Conservation (phyloP, 2,113 vertebrate genomes). For the Heterotis niloticus region DNA sequence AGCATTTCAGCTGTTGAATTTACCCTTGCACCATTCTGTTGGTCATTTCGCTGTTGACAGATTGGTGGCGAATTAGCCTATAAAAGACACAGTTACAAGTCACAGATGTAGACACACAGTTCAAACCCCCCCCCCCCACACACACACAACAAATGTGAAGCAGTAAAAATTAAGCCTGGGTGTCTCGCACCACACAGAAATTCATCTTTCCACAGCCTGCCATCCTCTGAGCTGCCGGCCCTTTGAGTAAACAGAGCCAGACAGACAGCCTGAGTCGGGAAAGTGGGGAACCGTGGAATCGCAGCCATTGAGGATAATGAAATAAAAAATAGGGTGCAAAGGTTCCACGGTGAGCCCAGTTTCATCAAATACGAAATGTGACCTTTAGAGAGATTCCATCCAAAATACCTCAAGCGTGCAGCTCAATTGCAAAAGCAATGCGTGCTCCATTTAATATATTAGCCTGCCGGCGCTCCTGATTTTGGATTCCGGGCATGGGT, state of each 20-base stretch:
- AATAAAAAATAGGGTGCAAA: conserved; percentile 2
- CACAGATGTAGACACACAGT: too few relatives aligned
- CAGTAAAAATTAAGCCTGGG: background rate
- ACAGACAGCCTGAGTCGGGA: background rate
- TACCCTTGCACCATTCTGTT: too few relatives aligned
- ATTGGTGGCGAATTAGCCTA: too few relatives aligned
- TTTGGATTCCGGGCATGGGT: background rate
- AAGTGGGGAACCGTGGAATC: background rate
- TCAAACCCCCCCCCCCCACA: background rate
- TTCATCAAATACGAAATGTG: conserved; percentile 40
- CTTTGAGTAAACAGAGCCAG: background rate
- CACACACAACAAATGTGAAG: background rate
- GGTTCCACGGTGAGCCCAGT: conserved; percentile 33
- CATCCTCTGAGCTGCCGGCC: background rate
- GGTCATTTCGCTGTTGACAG: too few relatives aligned
- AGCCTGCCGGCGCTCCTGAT: background rate
- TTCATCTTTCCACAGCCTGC: background rate
- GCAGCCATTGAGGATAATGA: background rate
- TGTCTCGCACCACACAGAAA: background rate
- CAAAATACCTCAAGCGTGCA: background rate
- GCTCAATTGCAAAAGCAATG: conserved; percentile 31
- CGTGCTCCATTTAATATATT: conserved; percentile 19
- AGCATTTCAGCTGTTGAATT: too few relatives aligned
- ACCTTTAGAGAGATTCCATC: conserved; percentile 39
- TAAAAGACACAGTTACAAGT: too few relatives aligned